Conservation (phyloP, 2,888 invertebrate species). For the Mystacides longicornis region DNA sequence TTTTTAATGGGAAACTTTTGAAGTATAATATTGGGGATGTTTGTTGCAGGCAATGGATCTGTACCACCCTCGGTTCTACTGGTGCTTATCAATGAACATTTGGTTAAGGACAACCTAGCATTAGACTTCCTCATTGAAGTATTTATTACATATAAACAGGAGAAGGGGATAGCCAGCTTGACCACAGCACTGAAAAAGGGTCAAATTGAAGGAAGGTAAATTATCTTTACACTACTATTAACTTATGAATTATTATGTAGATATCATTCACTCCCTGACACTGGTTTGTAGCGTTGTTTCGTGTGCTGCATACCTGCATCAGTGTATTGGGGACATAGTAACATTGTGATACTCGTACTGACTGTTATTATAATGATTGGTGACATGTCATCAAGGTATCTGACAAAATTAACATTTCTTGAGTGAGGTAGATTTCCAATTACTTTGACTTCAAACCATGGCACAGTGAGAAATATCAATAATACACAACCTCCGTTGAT, state of each 20-base stretch:
- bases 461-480: too few relatives aligned
- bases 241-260: background rate
- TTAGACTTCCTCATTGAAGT: conserved; percentile 91
- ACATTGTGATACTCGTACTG: background rate
- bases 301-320: too few relatives aligned
- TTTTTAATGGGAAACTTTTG: too few relatives aligned
- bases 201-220: conserved; percentile 64
- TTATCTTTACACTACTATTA: background rate
- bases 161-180: conserved; percentile 79
- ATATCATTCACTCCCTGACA: background rate
- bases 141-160: conserved; percentile 84
- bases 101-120: conserved; percentile 89
- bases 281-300: too few relatives aligned
- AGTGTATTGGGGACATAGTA: background rate
- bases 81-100: conserved; percentile 85
- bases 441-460: too few relatives aligned
- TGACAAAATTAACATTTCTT: background rate
- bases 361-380: background rate
- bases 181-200: conserved; percentile 83
- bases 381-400: background rate
- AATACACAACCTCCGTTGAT: too few relatives aligned
- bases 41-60: conserved; percentile 65
- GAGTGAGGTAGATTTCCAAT: too few relatives aligned
- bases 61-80: conserved; percentile 83
- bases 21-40: background rate